Conservation (phyloP, 2,888 invertebrate species). For the Caradrina kadenii region DNA sequence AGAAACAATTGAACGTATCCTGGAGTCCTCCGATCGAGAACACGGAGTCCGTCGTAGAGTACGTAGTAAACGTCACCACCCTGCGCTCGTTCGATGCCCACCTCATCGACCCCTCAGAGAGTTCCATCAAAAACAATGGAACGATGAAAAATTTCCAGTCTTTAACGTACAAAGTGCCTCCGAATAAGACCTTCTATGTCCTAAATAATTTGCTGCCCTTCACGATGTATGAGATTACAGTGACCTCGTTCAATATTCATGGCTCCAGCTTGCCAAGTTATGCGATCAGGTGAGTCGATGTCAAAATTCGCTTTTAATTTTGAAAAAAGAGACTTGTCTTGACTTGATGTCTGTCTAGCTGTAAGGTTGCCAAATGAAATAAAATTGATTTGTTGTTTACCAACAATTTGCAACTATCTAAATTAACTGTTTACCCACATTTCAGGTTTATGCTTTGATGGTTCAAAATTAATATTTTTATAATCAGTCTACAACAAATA, state of each 20-base stretch:
- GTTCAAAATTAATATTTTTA: too few relatives aligned
- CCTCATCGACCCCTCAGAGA: conserved; percentile 86
- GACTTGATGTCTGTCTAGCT: too few relatives aligned
- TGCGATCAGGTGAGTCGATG: conserved; percentile 89
- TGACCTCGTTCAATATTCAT: conserved; percentile 93
- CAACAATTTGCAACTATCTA: too few relatives aligned
- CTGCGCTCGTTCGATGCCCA: conserved; percentile 92
- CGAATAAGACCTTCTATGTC: conserved; percentile 90
- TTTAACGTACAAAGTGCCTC: conserved; percentile 90
- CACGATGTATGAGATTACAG: conserved; percentile 95
- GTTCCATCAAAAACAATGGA: conserved; percentile 76
- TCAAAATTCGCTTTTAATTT: too few relatives aligned
- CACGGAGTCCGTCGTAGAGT: conserved; percentile 92
- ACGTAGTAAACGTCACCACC: conserved; percentile 93
- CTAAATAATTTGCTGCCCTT: conserved; percentile 93
- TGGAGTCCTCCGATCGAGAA: conserved; percentile 93
- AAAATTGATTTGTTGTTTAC: too few relatives aligned
- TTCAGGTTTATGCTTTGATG: too few relatives aligned
- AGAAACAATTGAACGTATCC: conserved; percentile 93
- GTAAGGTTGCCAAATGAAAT: too few relatives aligned
- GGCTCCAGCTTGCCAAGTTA: conserved; percentile 95
- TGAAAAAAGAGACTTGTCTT: too few relatives aligned
- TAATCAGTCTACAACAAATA: background rate
- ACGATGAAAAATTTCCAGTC: conserved; percentile 72
- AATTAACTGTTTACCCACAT: too few relatives aligned